Evolutionary conservation across 1,140 invertebrate genomes (phyloP), one percentile per base, ranked within the genome.

Genomic region (Lasioglossum albipes): DNA sequence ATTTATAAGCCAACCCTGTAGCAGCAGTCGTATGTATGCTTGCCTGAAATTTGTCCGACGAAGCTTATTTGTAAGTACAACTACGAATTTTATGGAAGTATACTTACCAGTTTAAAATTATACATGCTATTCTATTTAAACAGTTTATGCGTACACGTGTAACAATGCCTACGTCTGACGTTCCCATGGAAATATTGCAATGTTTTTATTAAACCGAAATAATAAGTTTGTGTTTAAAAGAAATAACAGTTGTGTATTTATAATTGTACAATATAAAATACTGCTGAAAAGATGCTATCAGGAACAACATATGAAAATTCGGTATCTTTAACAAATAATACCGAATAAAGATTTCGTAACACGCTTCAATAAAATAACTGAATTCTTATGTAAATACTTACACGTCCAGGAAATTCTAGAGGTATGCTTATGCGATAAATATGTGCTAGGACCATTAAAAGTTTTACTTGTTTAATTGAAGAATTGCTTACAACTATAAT

Each of bases 11-110:
- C 77, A 74, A 79, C 77, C 77, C 77, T 74, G 62, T 27, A 79
- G 71, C 77, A 79, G 77, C 70, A 74, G 20, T 78, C 3, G 18
- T 64, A 22, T 31, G 49, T 61, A 41, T 49, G 10, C n/a, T 49
- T 68, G 45, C 16, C 18, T 54, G 16, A 45, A 75, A 49, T 41
- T 69, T 42, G 2, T 66, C 5, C 54, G 16, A 65, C 42, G 66
- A 59, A 41, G 10, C 16, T 54, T 31, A 22, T 62, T 62, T 68
- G 62, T 16, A 68, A 36, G 3, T 75, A 61, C 57, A 68, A 42
- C 79, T 80, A 80, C 65, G 75, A 75, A 80, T 74, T 74, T 79
- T 54, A 79, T 59, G 45, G 12, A 80, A 62, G 65, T 75, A 80
- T 80, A 80, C 79, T 80, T 80, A 80, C 79, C 79, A 73, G 42